Percentiles rank a stretch among this genome's conserved stretches.
phyloP scores from a whole-genome alignment of 2,888 invertebrate species.

The Marronus borbonicus region DNA sequence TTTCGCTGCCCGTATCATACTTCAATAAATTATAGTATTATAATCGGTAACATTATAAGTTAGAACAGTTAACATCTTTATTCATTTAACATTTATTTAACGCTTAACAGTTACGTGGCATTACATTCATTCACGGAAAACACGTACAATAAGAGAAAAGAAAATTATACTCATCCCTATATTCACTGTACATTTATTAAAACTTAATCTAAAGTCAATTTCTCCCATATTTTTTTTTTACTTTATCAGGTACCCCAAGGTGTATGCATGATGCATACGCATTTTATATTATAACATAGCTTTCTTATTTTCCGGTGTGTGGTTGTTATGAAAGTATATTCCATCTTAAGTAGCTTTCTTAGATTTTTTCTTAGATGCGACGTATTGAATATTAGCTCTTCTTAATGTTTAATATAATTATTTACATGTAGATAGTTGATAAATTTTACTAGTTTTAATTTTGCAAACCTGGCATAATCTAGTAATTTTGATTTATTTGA shows the following conservation, averaged over 20 bases:
- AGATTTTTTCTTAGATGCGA: no score
- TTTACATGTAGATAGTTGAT: neutral
- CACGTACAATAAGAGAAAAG: conserved; percentile 6
- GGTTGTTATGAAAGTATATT: neutral
- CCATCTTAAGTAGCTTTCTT: no score
- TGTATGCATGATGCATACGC: conserved; percentile 38
- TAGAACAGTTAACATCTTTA: conserved; percentile 64
- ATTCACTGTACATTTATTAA: conserved; percentile 58
- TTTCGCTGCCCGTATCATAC: neutral
- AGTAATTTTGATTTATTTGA: neutral
- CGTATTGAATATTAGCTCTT: no score
- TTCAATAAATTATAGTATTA: conserved; percentile 34
- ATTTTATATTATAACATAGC: neutral
- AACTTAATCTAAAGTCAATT: conserved; percentile 61
- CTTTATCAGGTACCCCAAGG: conserved; percentile 40
- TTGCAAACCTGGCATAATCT: conserved; percentile 20
- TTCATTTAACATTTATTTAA: conserved; percentile 53
- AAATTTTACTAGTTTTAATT: neutral
- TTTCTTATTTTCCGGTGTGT: neutral
- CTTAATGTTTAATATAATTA: neutral
- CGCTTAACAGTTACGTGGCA: conserved; percentile 48
- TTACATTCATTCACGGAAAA: conserved; percentile 34
- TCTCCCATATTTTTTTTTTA: conserved; percentile 47
- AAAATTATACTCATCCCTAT: conserved; percentile 49
- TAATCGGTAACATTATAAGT: conserved; percentile 50